Evolutionary conservation across 2,797 vertebrate species (phyloP).

Genomic region (Muscicapa striata): DNA sequence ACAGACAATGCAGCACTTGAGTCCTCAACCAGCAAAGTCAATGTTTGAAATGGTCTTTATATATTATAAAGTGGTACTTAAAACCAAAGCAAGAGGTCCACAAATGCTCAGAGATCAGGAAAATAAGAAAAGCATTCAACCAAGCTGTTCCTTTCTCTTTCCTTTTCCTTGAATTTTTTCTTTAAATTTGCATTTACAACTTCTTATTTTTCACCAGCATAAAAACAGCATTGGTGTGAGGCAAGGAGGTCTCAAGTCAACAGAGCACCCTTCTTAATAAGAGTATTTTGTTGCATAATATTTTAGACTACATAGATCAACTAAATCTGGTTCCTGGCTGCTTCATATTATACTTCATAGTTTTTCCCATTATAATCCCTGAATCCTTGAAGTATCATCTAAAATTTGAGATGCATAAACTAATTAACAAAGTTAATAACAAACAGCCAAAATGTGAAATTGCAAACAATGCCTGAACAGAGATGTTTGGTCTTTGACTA

Average conservation of each 20-base stretch:
- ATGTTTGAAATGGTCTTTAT: neutral
- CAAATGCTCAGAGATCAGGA: constrained; percentile 16
- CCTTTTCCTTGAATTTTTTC: neutral
- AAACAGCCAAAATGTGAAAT: neutral
- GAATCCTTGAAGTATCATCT: neutral
- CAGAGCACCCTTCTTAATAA: neutral
- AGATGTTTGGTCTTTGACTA: neutral
- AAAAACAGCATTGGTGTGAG: neutral
- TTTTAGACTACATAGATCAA: neutral
- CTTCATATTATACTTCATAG: neutral
- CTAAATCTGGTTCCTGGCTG: neutral
- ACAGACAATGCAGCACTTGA: neutral
- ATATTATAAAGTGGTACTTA: neutral
- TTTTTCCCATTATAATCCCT: neutral
- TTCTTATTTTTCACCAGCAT: neutral
- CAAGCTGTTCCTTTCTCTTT: neutral
- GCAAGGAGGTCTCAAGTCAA: neutral
- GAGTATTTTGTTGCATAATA: neutral
- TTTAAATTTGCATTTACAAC: neutral
- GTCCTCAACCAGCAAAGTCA: neutral
- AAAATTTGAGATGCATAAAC: neutral
- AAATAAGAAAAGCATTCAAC: constrained; percentile 20
- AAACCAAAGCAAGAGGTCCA: constrained; percentile 30
- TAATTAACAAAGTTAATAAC: neutral
- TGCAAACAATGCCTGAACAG: neutral